Percentiles rank a stretch among this genome's conserved stretches.
phyloP scores from a whole-genome alignment of 1,140 invertebrate species.

The Trinorchestia longiramus region DNA sequence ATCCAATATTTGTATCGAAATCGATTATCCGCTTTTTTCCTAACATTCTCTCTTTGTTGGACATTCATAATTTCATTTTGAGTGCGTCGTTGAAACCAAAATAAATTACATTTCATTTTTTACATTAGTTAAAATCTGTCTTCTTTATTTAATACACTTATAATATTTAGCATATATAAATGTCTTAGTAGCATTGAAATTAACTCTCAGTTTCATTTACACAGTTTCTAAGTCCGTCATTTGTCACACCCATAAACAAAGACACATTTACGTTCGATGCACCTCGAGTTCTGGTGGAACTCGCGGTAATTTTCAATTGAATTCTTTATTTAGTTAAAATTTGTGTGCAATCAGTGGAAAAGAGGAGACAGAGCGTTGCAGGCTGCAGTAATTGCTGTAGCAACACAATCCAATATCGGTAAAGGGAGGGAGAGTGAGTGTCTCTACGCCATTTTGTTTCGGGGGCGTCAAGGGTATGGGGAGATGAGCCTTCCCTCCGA shows the following conservation, averaged over 20 bases:
- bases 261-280: not conserved
- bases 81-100: too few relatives aligned
- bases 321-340: not conserved
- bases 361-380: not conserved
- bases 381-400: conserved; percentile 1
- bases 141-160: too few relatives aligned
- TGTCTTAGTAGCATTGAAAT: too few relatives aligned
- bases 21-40: too few relatives aligned
- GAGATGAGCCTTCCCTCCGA: not conserved
- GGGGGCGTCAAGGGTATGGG: not conserved
- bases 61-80: too few relatives aligned
- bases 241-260: not conserved
- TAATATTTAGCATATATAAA: too few relatives aligned
- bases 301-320: not conserved
- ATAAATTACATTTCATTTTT: too few relatives aligned
- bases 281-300: not conserved
- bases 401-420: conserved; percentile 31
- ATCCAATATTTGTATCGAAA: too few relatives aligned
- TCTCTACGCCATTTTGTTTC: conserved; percentile 20
- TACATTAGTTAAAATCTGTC: too few relatives aligned
- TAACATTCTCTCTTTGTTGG: too few relatives aligned
- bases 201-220: too few relatives aligned
- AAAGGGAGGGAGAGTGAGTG: not conserved
- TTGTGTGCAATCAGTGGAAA: not conserved
- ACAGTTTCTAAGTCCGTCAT: too few relatives aligned